Conservation (phyloP, 2,888 invertebrate species). For the Sepioteuthis lessoniana region DNA sequence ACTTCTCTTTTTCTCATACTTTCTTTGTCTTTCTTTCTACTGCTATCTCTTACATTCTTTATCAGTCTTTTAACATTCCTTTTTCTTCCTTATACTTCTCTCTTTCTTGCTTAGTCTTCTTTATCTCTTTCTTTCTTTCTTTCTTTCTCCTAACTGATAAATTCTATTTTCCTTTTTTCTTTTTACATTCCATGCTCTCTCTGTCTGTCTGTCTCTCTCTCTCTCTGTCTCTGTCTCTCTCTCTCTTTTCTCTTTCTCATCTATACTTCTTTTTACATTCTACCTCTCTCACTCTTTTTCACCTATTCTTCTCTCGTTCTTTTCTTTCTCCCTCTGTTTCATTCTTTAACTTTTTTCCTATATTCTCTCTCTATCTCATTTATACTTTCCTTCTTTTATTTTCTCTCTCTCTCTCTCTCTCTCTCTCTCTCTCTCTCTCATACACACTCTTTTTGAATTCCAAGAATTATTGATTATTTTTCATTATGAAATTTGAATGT, state of each 20-base stretch:
- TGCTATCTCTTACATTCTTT: background rate
- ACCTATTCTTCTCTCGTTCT: background rate
- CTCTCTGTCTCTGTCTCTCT: background rate
- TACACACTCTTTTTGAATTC: background rate
- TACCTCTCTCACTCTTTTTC: background rate
- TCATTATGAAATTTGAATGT: background rate
- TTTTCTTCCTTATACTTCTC: background rate
- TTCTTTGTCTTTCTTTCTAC: background rate
- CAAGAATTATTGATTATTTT: constrained; percentile 20
- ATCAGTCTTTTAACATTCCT: background rate
- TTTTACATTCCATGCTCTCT: background rate
- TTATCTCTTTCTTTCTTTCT: background rate
- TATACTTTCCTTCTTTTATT: background rate
- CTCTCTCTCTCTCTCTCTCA: background rate
- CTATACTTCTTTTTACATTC: background rate
- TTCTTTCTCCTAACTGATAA: background rate
- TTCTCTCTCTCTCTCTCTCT: background rate
- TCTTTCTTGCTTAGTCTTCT: background rate
- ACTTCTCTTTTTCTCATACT: background rate
- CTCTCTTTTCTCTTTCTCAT: fast-evolving
- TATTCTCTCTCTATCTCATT: background rate
- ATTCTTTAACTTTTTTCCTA: background rate
- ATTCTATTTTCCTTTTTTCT: background rate
- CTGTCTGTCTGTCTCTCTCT: background rate
- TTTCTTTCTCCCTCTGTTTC: background rate